phyloP scores from a whole-genome alignment of 1,140 invertebrate species.

The Periplaneta americana region DNA sequence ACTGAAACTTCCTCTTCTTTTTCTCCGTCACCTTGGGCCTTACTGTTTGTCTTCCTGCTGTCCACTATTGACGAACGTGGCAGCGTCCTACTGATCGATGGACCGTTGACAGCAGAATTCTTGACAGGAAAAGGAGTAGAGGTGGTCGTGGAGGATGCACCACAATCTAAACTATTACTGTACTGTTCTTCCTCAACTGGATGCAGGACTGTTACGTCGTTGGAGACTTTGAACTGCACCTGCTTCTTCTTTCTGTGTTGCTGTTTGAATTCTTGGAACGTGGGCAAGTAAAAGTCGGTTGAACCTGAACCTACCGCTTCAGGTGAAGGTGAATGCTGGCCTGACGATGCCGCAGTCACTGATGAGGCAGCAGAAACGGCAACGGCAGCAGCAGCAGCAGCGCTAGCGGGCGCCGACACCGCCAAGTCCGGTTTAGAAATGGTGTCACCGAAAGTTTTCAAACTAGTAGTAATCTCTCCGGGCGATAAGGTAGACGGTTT shows the following conservation, averaged over 20 bases:
- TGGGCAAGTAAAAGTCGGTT: conserved; percentile 21
- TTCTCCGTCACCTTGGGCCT: background rate
- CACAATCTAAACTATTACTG: background rate
- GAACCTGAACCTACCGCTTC: background rate
- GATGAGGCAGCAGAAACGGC: conserved; percentile 11
- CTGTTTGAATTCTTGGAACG: conserved; percentile 24
- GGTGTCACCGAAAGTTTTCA: conserved; percentile 28
- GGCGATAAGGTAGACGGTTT: conserved; percentile 39
- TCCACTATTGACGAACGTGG: no score
- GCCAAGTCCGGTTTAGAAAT: conserved; percentile 28
- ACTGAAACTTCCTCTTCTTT: no score
- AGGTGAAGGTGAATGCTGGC: background rate
- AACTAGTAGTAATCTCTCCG: background rate
- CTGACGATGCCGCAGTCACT: background rate
- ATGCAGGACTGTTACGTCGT: background rate
- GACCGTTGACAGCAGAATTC: background rate
- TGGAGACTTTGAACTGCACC: conserved; percentile 28
- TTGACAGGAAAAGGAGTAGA: background rate
- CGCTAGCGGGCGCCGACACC: conserved; percentile 7
- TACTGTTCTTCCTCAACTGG: background rate
- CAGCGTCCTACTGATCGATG: background rate
- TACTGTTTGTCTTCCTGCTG: background rate
- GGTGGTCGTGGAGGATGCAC: background rate
- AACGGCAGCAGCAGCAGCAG: conserved; percentile 8
- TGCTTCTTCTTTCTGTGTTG: conserved; percentile 30